Conservation (phyloP, 2,888 invertebrate species). For the Drosophila mimica region DNA sequence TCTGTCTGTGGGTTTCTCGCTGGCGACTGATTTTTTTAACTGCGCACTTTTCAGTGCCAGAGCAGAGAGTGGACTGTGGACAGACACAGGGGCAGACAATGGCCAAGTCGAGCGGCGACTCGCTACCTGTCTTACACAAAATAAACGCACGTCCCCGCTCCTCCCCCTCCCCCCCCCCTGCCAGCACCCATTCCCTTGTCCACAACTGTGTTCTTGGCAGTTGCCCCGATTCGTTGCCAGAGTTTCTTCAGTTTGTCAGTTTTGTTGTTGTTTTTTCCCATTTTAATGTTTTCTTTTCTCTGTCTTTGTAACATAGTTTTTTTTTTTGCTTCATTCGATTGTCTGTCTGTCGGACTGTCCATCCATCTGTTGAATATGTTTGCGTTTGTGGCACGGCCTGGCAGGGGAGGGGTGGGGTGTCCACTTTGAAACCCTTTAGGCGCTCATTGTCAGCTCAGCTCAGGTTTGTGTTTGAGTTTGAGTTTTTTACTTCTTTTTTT, state of each 20-base stretch:
- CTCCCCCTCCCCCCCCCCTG: neutral
- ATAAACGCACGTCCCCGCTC: constrained; percentile 71
- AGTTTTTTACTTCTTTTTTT: neutral
- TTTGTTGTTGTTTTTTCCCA: constrained; percentile 50
- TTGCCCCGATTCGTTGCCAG: constrained; percentile 59
- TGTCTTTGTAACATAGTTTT: constrained; percentile 74
- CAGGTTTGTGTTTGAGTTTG: constrained; percentile 35
- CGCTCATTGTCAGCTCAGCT: constrained; percentile 75
- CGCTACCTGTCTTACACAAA: constrained; percentile 80
- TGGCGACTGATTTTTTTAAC: constrained; percentile 62
- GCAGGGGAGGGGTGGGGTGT: constrained; percentile 24
- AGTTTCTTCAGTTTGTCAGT: constrained; percentile 49
- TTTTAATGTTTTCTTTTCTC: constrained; percentile 61
- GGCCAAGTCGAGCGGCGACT: constrained; percentile 63
- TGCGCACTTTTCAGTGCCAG: constrained; percentile 69
- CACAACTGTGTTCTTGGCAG: constrained; percentile 38
- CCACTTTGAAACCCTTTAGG: constrained; percentile 75
- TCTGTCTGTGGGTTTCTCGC: constrained; percentile 50
- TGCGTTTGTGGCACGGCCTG: constrained; percentile 3
- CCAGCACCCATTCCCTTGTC: neutral
- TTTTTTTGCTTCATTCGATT: constrained; percentile 39
- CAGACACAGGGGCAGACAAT: constrained; percentile 50
- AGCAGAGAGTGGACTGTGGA: constrained; percentile 1
- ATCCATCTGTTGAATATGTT: constrained; percentile 55
- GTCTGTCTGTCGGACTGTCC: constrained; percentile 8